Conservation (phyloP, 2,797 vertebrate species). For the Schizopygopsis malacanthus region DNA sequence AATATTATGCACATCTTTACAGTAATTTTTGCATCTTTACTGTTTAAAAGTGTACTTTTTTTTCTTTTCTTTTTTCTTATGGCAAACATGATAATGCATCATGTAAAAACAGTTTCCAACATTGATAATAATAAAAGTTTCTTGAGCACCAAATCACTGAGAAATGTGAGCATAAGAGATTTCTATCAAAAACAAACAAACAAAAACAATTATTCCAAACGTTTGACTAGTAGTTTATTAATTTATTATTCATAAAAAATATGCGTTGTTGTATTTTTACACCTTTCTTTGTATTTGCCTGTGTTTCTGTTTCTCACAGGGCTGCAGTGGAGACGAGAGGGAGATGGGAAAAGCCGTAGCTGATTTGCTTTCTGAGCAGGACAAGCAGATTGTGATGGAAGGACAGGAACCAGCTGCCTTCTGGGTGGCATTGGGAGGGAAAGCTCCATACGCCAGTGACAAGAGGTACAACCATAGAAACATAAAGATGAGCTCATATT, state of each 20-base stretch:
- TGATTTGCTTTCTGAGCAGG: conserved; percentile 82
- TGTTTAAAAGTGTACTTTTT: too few species aligned
- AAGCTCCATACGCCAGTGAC: conserved; percentile 85
- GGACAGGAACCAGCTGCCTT: conserved; percentile 90
- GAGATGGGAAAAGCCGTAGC: conserved; percentile 85
- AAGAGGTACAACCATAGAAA: conserved; percentile 78
- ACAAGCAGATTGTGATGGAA: conserved; percentile 88
- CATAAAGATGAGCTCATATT: neutral
- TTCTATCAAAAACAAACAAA: too few species aligned
- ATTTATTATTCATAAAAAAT: neutral
- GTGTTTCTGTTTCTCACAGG: conserved; percentile 71
- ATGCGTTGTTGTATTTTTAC: neutral
- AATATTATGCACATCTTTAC: too few species aligned
- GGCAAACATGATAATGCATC: too few species aligned
- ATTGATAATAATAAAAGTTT: too few species aligned
- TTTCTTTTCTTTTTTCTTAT: too few species aligned
- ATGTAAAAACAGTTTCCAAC: too few species aligned
- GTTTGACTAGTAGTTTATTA: neutral
- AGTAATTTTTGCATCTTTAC: neutral
- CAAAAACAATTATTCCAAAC: too few species aligned
- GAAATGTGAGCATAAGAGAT: too few species aligned
- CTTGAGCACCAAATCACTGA: too few species aligned
- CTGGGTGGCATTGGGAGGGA: conserved; percentile 90
- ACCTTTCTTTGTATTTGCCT: neutral
- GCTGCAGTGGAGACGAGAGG: conserved; percentile 90